phyloP scores from a whole-genome alignment of 2,888 invertebrate species.

The Orthosia gracilis region DNA sequence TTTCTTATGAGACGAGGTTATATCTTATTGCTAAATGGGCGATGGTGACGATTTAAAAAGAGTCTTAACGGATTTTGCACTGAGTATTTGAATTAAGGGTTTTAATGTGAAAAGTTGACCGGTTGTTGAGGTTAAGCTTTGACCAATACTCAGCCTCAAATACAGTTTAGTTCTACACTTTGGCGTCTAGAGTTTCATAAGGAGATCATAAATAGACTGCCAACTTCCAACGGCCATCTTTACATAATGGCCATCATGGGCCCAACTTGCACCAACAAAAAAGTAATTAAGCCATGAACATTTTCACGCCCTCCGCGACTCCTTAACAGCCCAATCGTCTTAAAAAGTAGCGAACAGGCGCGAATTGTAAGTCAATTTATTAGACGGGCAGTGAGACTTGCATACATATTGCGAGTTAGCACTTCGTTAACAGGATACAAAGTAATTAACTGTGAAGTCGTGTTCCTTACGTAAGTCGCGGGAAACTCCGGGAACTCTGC shows the following conservation, averaged over 20 bases:
- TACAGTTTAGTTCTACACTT: too few relatives aligned
- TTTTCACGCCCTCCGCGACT: conserved; percentile 24
- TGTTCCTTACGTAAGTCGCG: conserved; percentile 76
- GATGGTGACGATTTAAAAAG: too few relatives aligned
- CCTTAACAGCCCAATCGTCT: conserved; percentile 50
- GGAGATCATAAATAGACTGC: too few relatives aligned
- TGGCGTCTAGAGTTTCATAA: too few relatives aligned
- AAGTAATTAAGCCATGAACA: conserved; percentile 53
- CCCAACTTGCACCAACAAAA: conserved; percentile 4
- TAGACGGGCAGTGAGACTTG: conserved; percentile 69
- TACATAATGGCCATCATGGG: not conserved
- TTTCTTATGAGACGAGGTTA: not conserved
- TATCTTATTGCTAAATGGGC: too few relatives aligned
- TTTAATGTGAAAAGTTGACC: too few relatives aligned
- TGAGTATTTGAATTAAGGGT: too few relatives aligned
- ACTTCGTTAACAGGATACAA: conserved; percentile 84
- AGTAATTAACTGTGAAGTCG: conserved; percentile 84
- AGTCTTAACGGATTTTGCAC: too few relatives aligned
- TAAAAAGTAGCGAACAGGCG: conserved; percentile 48
- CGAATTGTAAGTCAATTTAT: conserved; percentile 69
- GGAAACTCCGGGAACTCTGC: conserved; percentile 69
- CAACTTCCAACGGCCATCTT: too few relatives aligned
- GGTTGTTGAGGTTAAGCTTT: too few relatives aligned
- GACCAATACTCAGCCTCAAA: too few relatives aligned
- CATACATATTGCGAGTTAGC: conserved; percentile 81